These are phyloP conservation scores for Stomorhina lunata DNA, from an alignment of 2,888 invertebrate genomes.

Conservation along the genomic window DNA sequence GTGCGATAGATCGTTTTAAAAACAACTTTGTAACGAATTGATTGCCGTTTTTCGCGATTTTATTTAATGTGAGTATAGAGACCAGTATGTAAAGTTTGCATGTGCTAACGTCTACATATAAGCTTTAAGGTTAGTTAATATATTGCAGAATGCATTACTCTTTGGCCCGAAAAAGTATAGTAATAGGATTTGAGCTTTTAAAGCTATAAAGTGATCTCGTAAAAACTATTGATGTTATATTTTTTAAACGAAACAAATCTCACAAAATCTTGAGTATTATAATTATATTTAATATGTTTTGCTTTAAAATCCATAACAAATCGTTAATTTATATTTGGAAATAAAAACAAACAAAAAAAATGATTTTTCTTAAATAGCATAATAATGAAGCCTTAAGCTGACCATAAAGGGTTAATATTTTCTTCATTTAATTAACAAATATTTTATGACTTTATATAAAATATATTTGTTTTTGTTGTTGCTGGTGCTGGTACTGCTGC, in stretches of 20 bases:
- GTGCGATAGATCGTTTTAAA: too few species aligned
- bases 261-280: not conserved
- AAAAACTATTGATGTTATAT: too few species aligned
- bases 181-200: too few species aligned
- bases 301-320: slow-evolving; percentile 16
- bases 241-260: not conserved
- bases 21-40: too few species aligned
- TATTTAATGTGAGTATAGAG: too few species aligned
- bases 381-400: slow-evolving; percentile 10
- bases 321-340: slow-evolving; percentile 33
- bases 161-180: too few species aligned
- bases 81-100: too few species aligned
- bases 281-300: not conserved
- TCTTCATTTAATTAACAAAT: slow-evolving; percentile 53
- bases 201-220: too few species aligned
- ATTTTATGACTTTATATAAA: slow-evolving; percentile 42
- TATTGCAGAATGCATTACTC: too few species aligned
- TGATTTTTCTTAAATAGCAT: not conserved
- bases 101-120: too few species aligned
- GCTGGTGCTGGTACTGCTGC: not conserved
- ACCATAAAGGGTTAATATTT: slow-evolving; percentile 35
- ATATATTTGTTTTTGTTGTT: not conserved
- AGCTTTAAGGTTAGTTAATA: too few species aligned
- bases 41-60: too few species aligned
- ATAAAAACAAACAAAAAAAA: not conserved